These are phyloP conservation scores for Pherbina coryleti DNA, from an alignment of 2,888 invertebrate species.

Conservation along the genomic window DNA sequence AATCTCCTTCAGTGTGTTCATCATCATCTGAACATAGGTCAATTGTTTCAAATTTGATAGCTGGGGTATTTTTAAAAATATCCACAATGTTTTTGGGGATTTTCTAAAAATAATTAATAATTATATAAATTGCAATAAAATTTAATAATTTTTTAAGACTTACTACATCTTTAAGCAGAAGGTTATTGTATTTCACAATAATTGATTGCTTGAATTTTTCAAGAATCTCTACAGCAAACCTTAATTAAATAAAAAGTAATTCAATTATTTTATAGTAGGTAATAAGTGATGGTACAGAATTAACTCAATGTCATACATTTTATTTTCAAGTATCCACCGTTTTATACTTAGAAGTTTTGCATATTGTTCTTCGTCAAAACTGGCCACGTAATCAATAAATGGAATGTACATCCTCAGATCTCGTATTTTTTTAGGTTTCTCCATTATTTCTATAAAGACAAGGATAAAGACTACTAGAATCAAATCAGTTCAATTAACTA, in stretches of 20 bases:
- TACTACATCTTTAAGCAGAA: slow-evolving; percentile 48
- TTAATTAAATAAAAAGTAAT: slow-evolving; percentile 31
- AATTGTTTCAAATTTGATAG: slow-evolving; percentile 34
- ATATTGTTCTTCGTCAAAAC: slow-evolving; percentile 43
- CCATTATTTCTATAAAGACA: slow-evolving; percentile 34
- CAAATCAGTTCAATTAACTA: too few species aligned
- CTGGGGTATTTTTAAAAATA: slow-evolving; percentile 36
- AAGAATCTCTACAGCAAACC: slow-evolving; percentile 43
- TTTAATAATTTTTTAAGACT: slow-evolving; percentile 15
- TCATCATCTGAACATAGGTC: slow-evolving; percentile 51
- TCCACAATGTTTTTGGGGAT: slow-evolving; percentile 1
- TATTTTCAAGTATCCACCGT: slow-evolving; percentile 47
- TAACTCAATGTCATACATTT: slow-evolving; percentile 38
- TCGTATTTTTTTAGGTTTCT: slow-evolving; percentile 38
- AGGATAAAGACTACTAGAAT: too few species aligned
- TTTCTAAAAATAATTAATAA: not conserved
- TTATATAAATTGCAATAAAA: too few species aligned
- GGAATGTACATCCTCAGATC: slow-evolving; percentile 45
- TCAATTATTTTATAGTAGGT: too few species aligned
- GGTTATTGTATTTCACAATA: slow-evolving; percentile 47
- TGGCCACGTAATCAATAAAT: slow-evolving; percentile 48
- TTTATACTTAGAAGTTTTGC: slow-evolving; percentile 45
- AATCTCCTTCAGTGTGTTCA: slow-evolving; percentile 27
- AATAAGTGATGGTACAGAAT: not conserved
- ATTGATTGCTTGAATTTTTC: slow-evolving; percentile 48